Evolutionary conservation across 2,888 invertebrate species (phyloP), one percentile per base, ranked within the genome.

Genomic region (Mesoligia furuncula): DNA sequence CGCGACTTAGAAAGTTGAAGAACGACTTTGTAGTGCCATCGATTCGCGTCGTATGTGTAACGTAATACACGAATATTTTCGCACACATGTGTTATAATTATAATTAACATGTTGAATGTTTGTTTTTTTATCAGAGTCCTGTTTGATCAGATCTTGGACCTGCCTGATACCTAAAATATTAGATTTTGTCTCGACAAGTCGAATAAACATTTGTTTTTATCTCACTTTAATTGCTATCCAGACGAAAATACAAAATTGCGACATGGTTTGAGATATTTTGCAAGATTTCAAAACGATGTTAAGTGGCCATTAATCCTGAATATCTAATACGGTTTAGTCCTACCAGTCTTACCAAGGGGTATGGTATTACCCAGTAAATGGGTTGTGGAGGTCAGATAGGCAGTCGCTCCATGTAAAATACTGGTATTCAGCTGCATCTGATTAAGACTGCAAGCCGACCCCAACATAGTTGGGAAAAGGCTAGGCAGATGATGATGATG

Each of bases 1-100:
- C 20, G n/a, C 66, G 64, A 74, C 65, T 89, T 89, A 88, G 90
- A 90, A 90, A 90, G 90, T 90, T 85, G 83, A 83, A 76, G 75
- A 82, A 75, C 80, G 3, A 77, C 84, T 83, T 81, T 71, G 70
- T 81, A 80, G 69, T 77, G 72, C 80, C 77, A 86, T 83, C 75
- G 71, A 74, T 78, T 84, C 61, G 75, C 69, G 78, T 79, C 66
- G 67, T 80, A 73, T 80, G 75, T 68, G 71, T 77, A 88, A 80
- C 82, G 76, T 85, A 83, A 86, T 82, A 69, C 69, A 74, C 65
- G 31, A 72, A 71, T 72, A 74, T 74, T 62, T 87, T 75, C 72
- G 71, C 73, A 77, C 62, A 79, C 42, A 65, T 74, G 39, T 79
- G 20, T 67, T 75, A 69, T 78, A 13, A 59, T 24, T 24, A 54